Evolutionary conservation across 2,113 vertebrate species (phyloP).

Genomic region (Malurus elegans): DNA sequence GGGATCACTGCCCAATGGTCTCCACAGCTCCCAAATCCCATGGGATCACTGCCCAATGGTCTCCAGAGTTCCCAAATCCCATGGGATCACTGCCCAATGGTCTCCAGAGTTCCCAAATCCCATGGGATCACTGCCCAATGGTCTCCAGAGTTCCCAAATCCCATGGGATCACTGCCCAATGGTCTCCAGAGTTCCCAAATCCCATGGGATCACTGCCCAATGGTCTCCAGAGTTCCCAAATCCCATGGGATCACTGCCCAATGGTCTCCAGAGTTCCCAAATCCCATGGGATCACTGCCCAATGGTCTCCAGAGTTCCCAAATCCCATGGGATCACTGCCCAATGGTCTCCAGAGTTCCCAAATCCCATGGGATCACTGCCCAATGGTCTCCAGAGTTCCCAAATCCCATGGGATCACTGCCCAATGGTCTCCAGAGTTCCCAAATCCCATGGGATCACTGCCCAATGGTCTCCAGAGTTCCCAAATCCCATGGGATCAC

Average conservation of each 20-base stretch:
- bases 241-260: rapidly evolving
- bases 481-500: background rate
- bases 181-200: background rate
- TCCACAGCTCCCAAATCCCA: no score
- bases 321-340: background rate
- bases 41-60: no score
- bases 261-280: rapidly evolving
- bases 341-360: background rate
- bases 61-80: no score
- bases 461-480: rapidly evolving
- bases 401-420: rapidly evolving
- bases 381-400: background rate
- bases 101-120: no score
- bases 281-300: background rate
- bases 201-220: background rate
- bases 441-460: rapidly evolving
- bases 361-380: background rate
- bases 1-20: background rate
- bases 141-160: rapidly evolving
- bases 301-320: background rate
- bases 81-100: no score
- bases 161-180: background rate
- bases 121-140: rapidly evolving
- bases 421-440: rapidly evolving
- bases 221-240: rapidly evolving